These are phyloP conservation scores for Danio albolineatus DNA, from an alignment of 2,797 vertebrate genomes.

Conservation along the genomic window DNA sequence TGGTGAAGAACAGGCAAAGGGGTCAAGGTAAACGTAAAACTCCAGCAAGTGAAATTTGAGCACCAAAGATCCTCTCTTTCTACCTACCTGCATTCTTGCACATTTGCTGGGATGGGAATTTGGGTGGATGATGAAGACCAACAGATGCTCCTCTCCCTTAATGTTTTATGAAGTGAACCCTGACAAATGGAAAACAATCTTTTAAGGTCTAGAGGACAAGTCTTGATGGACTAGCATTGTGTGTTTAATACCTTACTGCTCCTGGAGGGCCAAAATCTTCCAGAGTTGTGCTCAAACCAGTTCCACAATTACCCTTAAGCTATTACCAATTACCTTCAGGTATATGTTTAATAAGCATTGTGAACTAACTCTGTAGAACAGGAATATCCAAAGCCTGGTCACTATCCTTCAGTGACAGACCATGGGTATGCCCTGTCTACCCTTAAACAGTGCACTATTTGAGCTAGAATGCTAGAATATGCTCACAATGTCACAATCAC, in stretches of 20 bases:
- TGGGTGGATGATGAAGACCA: conserved; percentile 19
- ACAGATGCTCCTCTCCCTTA: conserved; percentile 7
- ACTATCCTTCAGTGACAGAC: not conserved
- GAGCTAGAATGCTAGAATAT: too few species aligned
- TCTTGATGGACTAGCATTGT: conserved; percentile 13
- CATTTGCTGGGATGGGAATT: not conserved
- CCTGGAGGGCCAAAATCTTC: too few species aligned
- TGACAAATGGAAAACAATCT: not conserved
- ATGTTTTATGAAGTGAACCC: not conserved
- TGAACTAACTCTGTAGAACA: not conserved
- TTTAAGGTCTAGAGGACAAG: conserved; percentile 10
- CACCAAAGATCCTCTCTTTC: not conserved
- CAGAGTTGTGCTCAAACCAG: too few species aligned
- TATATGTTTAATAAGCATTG: too few species aligned
- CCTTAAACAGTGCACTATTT: too few species aligned
- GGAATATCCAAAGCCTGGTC: too few species aligned
- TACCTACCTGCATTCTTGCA: not conserved
- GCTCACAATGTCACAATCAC: too few species aligned
- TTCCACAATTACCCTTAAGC: too few species aligned
- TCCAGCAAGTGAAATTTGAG: conserved; percentile 6
- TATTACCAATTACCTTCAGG: too few species aligned
- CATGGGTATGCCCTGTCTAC: not conserved
- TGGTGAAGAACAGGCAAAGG: not conserved
- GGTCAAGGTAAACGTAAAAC: conserved; percentile 1
- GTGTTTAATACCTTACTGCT: not conserved